These are phyloP conservation scores for Orgyia antiqua DNA, from an alignment of 2,888 invertebrate genomes.

Conservation along the genomic window DNA sequence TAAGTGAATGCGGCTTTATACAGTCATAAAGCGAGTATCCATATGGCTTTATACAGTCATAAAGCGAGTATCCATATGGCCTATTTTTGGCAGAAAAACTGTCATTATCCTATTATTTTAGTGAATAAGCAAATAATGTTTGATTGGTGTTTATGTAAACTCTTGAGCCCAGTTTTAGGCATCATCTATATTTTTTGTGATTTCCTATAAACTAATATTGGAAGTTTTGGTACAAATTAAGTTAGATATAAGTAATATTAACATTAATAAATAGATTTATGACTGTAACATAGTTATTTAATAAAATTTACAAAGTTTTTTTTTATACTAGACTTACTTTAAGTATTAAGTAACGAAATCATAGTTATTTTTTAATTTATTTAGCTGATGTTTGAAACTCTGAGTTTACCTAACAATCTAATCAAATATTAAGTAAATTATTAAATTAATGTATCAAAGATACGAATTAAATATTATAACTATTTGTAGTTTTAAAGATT, in stretches of 20 bases:
- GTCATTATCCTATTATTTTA: no score
- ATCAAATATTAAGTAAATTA: constrained; percentile 14
- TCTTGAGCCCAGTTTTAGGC: constrained; percentile 66
- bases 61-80: constrained; percentile 61
- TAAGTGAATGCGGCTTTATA: no score
- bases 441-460: constrained; percentile 8
- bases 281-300: no score
- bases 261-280: no score
- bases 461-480: no score
- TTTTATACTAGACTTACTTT: no score
- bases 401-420: constrained; percentile 29
- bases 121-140: constrained; percentile 11
- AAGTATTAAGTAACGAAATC: background rate
- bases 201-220: no score
- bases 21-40: constrained; percentile 58
- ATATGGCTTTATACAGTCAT: constrained; percentile 56
- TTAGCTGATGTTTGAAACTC: constrained; percentile 36
- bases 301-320: no score
- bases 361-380: constrained; percentile 4
- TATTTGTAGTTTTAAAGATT: no score
- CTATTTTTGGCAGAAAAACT: constrained; percentile 29
- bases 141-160: constrained; percentile 46
- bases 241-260: no score
- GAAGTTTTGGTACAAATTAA: no score
- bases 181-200: no score